A percentile compares a stretch with the other conserved stretches of the same genome.
Evolutionary conservation across 2,797 vertebrate genomes (phyloP).

Genomic region (Meriones psammophilus): DNA sequence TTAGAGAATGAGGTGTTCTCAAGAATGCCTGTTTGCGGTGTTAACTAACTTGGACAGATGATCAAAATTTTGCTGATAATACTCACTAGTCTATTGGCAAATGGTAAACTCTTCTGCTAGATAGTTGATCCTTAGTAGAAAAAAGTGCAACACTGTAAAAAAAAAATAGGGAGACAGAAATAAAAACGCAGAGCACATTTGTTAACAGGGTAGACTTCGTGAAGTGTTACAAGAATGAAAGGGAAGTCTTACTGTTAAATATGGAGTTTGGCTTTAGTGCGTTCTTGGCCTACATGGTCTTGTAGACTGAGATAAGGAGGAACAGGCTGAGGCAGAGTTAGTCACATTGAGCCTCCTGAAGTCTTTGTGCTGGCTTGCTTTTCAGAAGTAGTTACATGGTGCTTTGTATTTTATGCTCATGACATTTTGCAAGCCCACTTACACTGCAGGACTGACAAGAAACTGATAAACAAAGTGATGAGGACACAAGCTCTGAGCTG

Average conservation of each 20-base stretch:
- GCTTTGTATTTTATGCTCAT: not conserved
- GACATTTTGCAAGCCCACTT: not conserved
- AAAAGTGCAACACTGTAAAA: not conserved
- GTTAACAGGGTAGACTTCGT: not conserved
- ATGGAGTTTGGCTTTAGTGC: not conserved
- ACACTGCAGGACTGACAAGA: not conserved
- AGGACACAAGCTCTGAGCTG: not conserved
- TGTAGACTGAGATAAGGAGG: not conserved
- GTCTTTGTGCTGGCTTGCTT: conserved; percentile 23
- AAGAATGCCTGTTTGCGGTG: not conserved
- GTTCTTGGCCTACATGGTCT: not conserved
- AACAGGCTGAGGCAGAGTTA: conserved; percentile 10
- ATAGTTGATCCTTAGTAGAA: not conserved
- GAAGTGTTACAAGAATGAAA: not conserved
- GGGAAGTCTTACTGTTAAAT: not conserved
- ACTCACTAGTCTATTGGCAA: not conserved
- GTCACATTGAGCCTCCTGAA: not conserved
- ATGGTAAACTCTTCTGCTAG: conserved; percentile 8
- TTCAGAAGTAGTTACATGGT: not conserved
- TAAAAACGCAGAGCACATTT: not conserved
- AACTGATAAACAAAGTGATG: not conserved
- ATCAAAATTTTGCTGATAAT: not conserved
- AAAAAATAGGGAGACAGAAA: conserved; percentile 13
- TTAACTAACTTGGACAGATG: conserved; percentile 3
- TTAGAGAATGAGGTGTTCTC: not conserved